A percentile compares a stretch with the other conserved stretches of the same genome.
phyloP scores from a whole-genome alignment of 2,888 invertebrate genomes.

The Pterobdella sp. region DNA sequence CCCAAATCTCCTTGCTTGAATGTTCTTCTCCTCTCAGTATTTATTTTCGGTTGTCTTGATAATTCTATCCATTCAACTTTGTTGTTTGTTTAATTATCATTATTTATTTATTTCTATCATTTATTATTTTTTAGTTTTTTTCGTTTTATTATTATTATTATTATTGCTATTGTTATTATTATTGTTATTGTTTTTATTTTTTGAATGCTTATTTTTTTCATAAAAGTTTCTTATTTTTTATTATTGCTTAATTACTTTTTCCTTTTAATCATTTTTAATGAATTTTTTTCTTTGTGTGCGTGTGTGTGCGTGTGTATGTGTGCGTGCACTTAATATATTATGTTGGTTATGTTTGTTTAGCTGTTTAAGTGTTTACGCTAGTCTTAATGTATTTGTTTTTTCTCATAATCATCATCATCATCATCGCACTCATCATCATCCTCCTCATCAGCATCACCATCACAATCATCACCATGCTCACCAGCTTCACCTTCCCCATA shows the following conservation, averaged over 20 bases:
- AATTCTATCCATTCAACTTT: too few species aligned
- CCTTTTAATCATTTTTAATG: neutral
- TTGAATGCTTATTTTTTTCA: neutral
- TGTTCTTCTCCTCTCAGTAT: neutral
- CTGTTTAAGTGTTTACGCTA: constrained; percentile 12
- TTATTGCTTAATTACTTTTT: neutral
- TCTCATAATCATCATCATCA: neutral
- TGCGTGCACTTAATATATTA: constrained; percentile 2
- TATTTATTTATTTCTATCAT: neutral
- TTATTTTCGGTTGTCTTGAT: too few species aligned
- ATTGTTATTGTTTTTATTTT: neutral
- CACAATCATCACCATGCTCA: neutral
- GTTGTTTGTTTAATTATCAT: neutral
- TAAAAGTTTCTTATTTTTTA: neutral
- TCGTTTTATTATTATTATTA: neutral
- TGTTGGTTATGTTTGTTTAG: constrained; percentile 10
- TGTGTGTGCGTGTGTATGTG: too few species aligned
- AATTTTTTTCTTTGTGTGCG: too few species aligned
- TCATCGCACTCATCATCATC: neutral
- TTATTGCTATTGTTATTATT: neutral
- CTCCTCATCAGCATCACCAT: neutral
- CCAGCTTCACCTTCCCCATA: neutral
- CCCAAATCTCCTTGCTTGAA: too few species aligned
- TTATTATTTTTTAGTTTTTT: neutral
- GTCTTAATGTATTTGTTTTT: neutral